Conservation (phyloP, 1,140 invertebrate species). For the Trichonephila inaurata region DNA sequence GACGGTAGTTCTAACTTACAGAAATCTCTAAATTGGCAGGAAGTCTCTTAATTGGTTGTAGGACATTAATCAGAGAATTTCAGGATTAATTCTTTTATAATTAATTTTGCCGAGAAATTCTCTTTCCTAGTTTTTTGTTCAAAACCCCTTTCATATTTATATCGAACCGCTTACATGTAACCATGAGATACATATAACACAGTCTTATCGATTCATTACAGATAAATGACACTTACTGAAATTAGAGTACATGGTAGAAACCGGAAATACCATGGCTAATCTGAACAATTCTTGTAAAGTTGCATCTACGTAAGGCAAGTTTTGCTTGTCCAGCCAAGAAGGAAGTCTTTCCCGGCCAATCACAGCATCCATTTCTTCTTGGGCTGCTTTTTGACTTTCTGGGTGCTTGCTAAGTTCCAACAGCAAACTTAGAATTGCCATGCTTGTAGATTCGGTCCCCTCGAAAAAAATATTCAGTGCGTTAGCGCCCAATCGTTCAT, state of each 20-base stretch:
- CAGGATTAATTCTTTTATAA: too few species aligned
- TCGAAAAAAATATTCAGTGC: slow-evolving; percentile 52
- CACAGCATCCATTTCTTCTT: slow-evolving; percentile 79
- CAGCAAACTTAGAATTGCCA: not conserved
- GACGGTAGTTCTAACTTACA: too few species aligned
- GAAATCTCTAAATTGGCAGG: too few species aligned
- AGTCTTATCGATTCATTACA: too few species aligned
- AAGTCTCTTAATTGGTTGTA: too few species aligned
- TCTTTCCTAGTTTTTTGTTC: too few species aligned
- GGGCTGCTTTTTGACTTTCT: slow-evolving; percentile 78
- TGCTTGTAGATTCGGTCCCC: slow-evolving; percentile 44
- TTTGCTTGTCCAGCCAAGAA: slow-evolving; percentile 61
- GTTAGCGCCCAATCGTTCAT: not conserved
- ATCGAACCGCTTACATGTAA: too few species aligned
- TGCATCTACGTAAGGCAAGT: slow-evolving; percentile 78
- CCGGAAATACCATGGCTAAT: not conserved
- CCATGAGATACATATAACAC: too few species aligned
- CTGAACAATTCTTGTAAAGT: slow-evolving; percentile 58
- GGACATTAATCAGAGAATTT: too few species aligned
- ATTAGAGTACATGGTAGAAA: slow-evolving; percentile 46
- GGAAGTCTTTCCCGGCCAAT: slow-evolving; percentile 78
- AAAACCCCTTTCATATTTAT: too few species aligned
- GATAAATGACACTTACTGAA: slow-evolving; percentile 42
- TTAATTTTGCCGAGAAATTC: too few species aligned
- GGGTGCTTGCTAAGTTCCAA: not conserved